Evolutionary conservation across 1,140 invertebrate genomes (phyloP), one percentile per base, ranked within the genome.

Genomic region (Tetramorium parvispinum): DNA sequence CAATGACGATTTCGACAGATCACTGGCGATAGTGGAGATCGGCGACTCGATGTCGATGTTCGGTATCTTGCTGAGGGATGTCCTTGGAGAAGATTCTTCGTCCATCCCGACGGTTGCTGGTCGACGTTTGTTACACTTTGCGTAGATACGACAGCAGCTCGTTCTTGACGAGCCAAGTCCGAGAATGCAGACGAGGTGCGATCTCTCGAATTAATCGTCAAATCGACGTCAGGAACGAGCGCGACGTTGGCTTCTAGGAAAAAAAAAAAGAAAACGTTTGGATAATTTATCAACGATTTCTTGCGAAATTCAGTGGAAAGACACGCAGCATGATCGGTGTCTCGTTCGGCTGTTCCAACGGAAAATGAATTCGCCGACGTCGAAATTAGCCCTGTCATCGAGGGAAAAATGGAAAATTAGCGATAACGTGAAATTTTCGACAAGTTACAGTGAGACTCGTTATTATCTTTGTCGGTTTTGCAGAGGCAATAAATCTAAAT

Each of bases 1-100:
- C 3, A 93, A 65, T 32, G 86, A 63, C 0, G 92, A 92, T 16
- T 73, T 93, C 65, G 83, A 86, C 10, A 93, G 77, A 40, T 71
- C 88, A 0, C n/a, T 66, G 55, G 87, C 75, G 13, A 93, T 93
- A 16, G 32, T 88, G 1, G 91, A 85, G 8, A 93, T 85, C 16
- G 92, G 92, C 5, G 92, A 93, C 5, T 68, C 65, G 11, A 59
- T 10, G 10, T 78, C 21, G 21, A 53, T 5, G 18, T 76, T 27
- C 24, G 65, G 7, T 37, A 24, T 7, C 4, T 55, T 32, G n/a
- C 49, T 3, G 13, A 37, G 3, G 43, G 11, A 5, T 24, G 11
- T 61, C 40, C 1, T 32, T 6, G 81, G 24, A 10, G 76, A 32
- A 13, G 75, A 76, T 40, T 10, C 65, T 24, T 78, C 87, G 0